phyloP scores from a whole-genome alignment of 2,888 invertebrate genomes.

The Machimus atricapillus region DNA sequence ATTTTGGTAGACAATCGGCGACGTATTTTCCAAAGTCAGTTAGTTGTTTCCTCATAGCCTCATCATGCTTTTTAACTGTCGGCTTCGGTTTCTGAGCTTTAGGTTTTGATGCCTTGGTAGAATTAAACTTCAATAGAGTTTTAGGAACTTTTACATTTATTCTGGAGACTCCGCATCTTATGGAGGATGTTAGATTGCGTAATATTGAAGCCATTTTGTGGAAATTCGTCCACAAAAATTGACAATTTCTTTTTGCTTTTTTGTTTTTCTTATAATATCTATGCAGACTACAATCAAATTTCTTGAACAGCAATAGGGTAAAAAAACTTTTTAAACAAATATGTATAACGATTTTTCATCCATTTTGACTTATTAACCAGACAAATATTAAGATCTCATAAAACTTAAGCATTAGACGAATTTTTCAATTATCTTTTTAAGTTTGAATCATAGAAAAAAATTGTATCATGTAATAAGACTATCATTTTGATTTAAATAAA shows the following conservation, averaged over 20 bases:
- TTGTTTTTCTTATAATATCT: background rate
- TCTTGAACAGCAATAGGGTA: background rate
- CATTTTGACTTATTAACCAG: no score
- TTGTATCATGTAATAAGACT: no score
- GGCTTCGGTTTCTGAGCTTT: background rate
- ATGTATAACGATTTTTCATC: no score
- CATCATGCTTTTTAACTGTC: background rate
- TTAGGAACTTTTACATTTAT: background rate
- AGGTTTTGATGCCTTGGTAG: background rate
- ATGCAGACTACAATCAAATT: background rate
- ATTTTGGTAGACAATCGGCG: constrained; percentile 94
- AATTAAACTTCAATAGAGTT: background rate
- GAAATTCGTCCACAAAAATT: background rate
- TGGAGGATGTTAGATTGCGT: background rate
- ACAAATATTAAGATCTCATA: no score
- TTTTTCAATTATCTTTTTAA: no score
- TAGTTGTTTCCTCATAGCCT: background rate
- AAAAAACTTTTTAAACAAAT: no score
- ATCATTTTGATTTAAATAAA: no score
- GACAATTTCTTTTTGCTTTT: background rate
- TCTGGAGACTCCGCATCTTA: background rate
- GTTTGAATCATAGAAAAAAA: no score
- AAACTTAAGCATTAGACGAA: no score
- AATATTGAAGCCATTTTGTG: background rate
- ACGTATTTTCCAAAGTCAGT: constrained; percentile 86